phyloP scores from a whole-genome alignment of 2,113 vertebrate species.

The Bufo bufo region DNA sequence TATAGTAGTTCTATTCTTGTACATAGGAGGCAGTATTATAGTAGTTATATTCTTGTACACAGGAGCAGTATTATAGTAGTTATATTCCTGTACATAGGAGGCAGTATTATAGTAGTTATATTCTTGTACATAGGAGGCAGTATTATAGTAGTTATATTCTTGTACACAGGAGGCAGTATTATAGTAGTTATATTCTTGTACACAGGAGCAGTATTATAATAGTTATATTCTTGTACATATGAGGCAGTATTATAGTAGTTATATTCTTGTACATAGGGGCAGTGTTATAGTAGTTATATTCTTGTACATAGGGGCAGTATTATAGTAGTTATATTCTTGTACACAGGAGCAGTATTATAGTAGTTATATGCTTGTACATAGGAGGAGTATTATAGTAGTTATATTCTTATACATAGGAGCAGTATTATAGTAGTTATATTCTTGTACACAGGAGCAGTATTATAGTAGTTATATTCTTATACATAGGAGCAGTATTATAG shows the following conservation, averaged over 20 bases:
- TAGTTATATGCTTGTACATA: too few species aligned
- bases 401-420: neutral
- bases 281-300: too few species aligned
- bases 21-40: conserved; percentile 2
- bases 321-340: too few species aligned
- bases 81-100: neutral
- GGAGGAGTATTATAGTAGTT: too few species aligned
- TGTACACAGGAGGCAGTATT: too few species aligned
- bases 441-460: neutral
- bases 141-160: neutral
- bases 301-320: too few species aligned
- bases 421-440: conserved; percentile 13
- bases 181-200: too few species aligned
- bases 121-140: neutral
- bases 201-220: too few species aligned
- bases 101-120: neutral
- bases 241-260: neutral
- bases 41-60: conserved; percentile 1
- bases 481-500: neutral
- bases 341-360: too few species aligned
- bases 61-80: neutral
- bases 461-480: conserved; percentile 8
- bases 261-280: too few species aligned
- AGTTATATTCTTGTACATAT: too few species aligned
- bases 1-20: conserved; percentile 1